Evolutionary conservation across 2,113 vertebrate genomes (phyloP).

Genomic region (Thamnophis sirtalis): DNA sequence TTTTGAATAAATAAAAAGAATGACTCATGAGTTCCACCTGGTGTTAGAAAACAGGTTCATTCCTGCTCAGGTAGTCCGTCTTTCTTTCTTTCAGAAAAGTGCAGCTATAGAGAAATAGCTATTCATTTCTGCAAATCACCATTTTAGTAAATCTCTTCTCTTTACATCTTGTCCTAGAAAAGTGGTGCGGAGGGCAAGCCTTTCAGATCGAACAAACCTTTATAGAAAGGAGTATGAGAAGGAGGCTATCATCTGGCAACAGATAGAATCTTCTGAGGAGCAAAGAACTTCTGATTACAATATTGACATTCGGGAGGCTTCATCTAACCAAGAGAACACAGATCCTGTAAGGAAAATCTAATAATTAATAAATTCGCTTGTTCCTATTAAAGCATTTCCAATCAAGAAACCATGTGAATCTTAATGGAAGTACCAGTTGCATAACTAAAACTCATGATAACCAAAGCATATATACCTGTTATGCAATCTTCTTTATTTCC

Average conservation of each 20-base stretch:
- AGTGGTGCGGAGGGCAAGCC: conserved; percentile 92
- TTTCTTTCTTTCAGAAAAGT: not conserved
- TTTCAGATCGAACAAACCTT: conserved; percentile 91
- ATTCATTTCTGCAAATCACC: not conserved
- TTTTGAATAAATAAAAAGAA: not conserved
- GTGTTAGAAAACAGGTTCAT: not conserved
- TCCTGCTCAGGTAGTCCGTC: not conserved
- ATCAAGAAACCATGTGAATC: not conserved
- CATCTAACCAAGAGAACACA: conserved; percentile 84
- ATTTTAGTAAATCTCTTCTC: not conserved
- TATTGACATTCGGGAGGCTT: conserved; percentile 77
- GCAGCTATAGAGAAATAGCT: not conserved
- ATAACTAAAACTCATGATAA: not conserved
- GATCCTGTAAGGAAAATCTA: conserved; percentile 71
- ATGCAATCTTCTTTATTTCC: not conserved
- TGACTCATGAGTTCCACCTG: not conserved
- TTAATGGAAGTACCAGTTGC: not conserved
- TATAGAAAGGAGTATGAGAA: conserved; percentile 95
- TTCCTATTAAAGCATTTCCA: not conserved
- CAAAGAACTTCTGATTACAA: conserved; percentile 62
- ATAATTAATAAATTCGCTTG: not conserved
- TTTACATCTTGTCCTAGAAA: conserved; percentile 72
- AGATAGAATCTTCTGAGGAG: conserved; percentile 75
- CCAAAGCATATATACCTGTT: not conserved
- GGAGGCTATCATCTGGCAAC: conserved; percentile 93